phyloP scores from a whole-genome alignment of 2,888 invertebrate species.

The Acrobasis suavella region DNA sequence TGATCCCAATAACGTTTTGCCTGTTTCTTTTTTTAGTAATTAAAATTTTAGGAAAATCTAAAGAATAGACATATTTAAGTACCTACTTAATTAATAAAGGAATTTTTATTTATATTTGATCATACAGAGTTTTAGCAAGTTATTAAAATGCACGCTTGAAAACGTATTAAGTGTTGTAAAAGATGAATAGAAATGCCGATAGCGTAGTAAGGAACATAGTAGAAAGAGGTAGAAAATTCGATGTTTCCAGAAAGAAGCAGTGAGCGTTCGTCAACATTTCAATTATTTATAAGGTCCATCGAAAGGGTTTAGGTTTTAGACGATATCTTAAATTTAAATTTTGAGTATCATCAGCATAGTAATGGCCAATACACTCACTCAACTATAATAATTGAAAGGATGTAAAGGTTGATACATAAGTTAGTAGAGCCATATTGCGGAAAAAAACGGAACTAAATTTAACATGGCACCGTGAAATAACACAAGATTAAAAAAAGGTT shows the following conservation, averaged over 20 bases:
- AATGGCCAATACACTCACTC: neutral
- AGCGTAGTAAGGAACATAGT: slow-evolving; percentile 7
- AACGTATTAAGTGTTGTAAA: slow-evolving; percentile 1
- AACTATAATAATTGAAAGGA: neutral
- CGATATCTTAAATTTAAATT: neutral
- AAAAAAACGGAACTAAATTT: no score
- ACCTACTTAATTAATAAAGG: no score
- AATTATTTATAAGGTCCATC: neutral
- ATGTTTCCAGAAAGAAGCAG: slow-evolving; percentile 16
- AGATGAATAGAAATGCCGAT: neutral
- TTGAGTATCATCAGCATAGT: neutral
- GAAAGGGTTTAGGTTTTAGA: neutral
- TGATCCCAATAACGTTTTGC: slow-evolving; percentile 46
- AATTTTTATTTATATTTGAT: no score
- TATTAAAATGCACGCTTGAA: neutral
- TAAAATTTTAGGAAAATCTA: neutral
- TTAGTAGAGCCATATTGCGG: no score
- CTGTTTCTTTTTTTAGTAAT: neutral
- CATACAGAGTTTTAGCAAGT: neutral
- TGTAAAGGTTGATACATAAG: no score
- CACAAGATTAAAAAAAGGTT: no score
- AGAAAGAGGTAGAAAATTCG: slow-evolving; percentile 22
- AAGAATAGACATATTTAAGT: neutral
- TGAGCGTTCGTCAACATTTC: neutral
- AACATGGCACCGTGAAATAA: no score